Evolutionary conservation across 2,888 invertebrate species (phyloP).

Genomic region (Lottia scabra): DNA sequence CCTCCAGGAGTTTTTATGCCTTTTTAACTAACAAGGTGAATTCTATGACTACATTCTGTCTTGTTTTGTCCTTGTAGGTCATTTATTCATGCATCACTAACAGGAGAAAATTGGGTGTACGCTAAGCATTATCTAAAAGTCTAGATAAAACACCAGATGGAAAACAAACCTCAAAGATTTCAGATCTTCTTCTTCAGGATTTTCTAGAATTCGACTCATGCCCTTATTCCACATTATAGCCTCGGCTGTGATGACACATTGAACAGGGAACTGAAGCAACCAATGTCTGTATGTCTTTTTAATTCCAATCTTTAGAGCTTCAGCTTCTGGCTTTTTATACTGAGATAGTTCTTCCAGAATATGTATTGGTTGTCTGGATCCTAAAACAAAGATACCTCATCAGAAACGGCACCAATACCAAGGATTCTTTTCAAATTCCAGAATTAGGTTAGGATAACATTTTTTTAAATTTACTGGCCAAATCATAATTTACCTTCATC

Average conservation of each 20-base stretch:
- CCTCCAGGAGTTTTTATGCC: too few species aligned
- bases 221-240: conserved; percentile 61
- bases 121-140: not conserved
- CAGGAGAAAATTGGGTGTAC: too few species aligned
- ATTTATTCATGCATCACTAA: too few species aligned
- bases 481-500: conserved; percentile 55
- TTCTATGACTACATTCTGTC: too few species aligned
- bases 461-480: too few species aligned
- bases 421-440: too few species aligned
- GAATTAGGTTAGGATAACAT: too few species aligned
- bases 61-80: too few species aligned
- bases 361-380: conserved; percentile 47
- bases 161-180: conserved; percentile 35
- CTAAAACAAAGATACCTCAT: conserved; percentile 13
- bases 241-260: conserved; percentile 63
- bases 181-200: conserved; percentile 49
- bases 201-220: conserved; percentile 53
- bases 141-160: not conserved
- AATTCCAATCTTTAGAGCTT: conserved; percentile 37
- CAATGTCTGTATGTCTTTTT: conserved; percentile 57
- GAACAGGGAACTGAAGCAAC: conserved; percentile 63
- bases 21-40: too few species aligned
- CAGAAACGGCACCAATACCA: too few species aligned
- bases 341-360: conserved; percentile 59
- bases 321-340: conserved; percentile 19